These are phyloP conservation scores for Ichneumoninae sp. DNA, from an alignment of 2,888 invertebrate species.

Conservation along the genomic window DNA sequence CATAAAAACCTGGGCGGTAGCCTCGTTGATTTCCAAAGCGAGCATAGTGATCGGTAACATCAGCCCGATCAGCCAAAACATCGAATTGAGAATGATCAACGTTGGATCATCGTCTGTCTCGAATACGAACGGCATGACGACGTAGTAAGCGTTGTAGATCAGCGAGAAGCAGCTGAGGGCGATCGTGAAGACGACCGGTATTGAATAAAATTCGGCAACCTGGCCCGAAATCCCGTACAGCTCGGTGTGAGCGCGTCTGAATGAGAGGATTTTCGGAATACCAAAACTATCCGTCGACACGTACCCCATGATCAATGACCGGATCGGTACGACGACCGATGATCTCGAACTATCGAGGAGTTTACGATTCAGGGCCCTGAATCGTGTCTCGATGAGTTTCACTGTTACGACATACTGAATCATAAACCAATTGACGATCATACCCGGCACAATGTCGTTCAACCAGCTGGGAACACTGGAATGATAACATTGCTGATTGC, in stretches of 20 bases:
- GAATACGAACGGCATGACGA: conserved; percentile 37
- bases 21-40: conserved; percentile 32
- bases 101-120: neutral
- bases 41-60: conserved; percentile 56
- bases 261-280: conserved; percentile 16
- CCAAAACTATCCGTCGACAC: neutral
- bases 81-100: neutral
- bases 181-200: conserved; percentile 42
- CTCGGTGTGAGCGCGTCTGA: conserved; percentile 48
- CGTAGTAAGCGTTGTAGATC: conserved; percentile 52
- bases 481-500: neutral
- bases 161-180: conserved; percentile 11
- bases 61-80: conserved; percentile 27
- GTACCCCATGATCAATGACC: neutral
- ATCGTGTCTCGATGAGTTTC: conserved; percentile 45
- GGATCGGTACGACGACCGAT: conserved; percentile 2
- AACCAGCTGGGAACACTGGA: neutral
- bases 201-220: conserved; percentile 57
- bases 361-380: conserved; percentile 43
- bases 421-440: conserved; percentile 38
- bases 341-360: conserved; percentile 15
- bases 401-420: conserved; percentile 51
- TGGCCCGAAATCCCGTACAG: conserved; percentile 38
- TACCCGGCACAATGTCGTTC: conserved; percentile 40
- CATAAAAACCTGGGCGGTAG: conserved; percentile 43